Evolutionary conservation across 2,113 vertebrate genomes (phyloP).

Genomic region (Pteruthius melanotis): DNA sequence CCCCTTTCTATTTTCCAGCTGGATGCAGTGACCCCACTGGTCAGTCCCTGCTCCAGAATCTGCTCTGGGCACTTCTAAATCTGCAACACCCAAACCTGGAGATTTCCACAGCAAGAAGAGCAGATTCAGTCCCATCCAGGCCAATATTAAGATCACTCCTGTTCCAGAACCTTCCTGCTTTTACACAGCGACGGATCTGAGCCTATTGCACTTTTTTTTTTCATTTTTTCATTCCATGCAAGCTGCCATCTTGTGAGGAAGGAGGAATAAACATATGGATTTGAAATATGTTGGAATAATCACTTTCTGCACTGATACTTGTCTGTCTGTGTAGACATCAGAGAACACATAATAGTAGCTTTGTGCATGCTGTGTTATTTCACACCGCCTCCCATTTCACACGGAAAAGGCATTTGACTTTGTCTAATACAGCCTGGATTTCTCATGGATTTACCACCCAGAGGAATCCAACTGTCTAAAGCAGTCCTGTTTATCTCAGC

Average conservation of each 20-base stretch:
- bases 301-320: slow-evolving; percentile 49
- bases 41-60: background rate
- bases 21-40: background rate
- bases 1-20: background rate
- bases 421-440: slow-evolving; percentile 28
- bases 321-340: slow-evolving; percentile 58
- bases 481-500: background rate
- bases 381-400: slow-evolving; percentile 54
- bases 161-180: background rate
- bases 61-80: background rate
- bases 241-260: slow-evolving; percentile 60
- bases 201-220: slow-evolving; percentile 13
- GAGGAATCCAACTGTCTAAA: background rate
- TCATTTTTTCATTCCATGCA: slow-evolving; percentile 4
- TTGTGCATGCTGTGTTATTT: slow-evolving; percentile 51
- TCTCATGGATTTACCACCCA: slow-evolving; percentile 9
- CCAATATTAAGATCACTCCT: background rate
- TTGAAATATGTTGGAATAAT: slow-evolving; percentile 64
- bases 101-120: background rate
- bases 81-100: background rate
- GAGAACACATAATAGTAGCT: slow-evolving; percentile 57
- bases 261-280: slow-evolving; percentile 65
- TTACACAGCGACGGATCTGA: background rate
- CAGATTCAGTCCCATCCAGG: background rate
- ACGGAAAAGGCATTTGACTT: slow-evolving; percentile 53